These are phyloP conservation scores for Hippopotamyrus pictus DNA, from an alignment of 2,797 vertebrate genomes.

Conservation along the genomic window DNA sequence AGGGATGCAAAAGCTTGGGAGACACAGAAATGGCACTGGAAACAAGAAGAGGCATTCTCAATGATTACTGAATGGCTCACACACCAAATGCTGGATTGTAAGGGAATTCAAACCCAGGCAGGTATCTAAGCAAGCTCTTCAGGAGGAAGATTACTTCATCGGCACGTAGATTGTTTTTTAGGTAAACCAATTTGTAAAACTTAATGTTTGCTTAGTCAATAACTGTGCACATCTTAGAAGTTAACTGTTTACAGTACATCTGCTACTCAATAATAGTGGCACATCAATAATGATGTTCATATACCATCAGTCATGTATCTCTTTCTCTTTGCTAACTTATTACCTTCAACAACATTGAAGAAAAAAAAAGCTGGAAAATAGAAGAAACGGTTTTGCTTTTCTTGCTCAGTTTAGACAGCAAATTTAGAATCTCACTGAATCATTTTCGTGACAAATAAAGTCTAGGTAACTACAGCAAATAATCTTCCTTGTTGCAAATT, in stretches of 20 bases:
- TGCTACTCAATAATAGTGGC: not conserved
- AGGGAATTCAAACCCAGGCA: not conserved
- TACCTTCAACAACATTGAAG: not conserved
- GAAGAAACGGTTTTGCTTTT: not conserved
- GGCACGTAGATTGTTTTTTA: not conserved
- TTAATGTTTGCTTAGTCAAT: not conserved
- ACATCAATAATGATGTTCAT: not conserved
- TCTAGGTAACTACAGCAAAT: not conserved
- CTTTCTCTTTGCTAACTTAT: not conserved
- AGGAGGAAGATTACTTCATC: not conserved
- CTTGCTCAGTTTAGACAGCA: not conserved
- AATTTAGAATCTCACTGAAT: not conserved
- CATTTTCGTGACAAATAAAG: not conserved
- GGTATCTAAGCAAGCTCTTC: not conserved
- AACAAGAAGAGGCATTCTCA: not conserved
- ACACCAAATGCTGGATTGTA: not conserved
- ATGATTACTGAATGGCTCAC: not conserved
- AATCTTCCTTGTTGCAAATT: not conserved
- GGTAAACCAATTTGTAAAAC: not conserved
- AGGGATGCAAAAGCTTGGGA: not conserved
- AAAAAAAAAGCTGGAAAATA: not conserved
- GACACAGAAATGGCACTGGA: not conserved
- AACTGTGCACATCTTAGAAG: not conserved
- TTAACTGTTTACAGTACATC: not conserved
- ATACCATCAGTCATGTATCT: not conserved